These are phyloP conservation scores for Cyclura pinguis DNA, from an alignment of 2,797 vertebrate species.

Conservation along the genomic window DNA sequence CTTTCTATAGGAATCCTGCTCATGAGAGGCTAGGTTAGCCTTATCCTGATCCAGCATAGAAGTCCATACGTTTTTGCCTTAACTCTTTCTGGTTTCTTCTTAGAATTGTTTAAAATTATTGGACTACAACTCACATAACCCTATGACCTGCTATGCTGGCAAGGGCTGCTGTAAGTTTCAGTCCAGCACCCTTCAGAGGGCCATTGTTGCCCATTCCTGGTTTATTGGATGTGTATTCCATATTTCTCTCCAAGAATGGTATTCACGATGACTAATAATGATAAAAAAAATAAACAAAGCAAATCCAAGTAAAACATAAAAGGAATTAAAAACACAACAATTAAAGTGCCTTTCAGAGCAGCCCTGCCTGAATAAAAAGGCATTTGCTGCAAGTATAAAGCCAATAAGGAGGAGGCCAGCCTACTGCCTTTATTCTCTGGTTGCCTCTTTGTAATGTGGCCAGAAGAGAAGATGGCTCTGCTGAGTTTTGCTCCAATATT, in stretches of 20 bases:
- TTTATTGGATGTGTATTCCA: not conserved
- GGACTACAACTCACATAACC: not conserved
- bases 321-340: not conserved
- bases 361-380: not conserved
- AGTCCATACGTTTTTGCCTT: not conserved
- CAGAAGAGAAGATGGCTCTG: not conserved
- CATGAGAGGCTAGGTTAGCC: not conserved
- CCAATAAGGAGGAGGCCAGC: not conserved
- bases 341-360: not conserved
- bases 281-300: not conserved
- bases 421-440: not conserved
- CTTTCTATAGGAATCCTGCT: not conserved
- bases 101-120: not conserved
- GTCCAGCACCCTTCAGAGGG: not conserved
- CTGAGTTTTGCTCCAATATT: not conserved
- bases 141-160: not conserved
- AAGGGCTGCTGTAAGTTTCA: not conserved
- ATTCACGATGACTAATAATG: not conserved
- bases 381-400: not conserved
- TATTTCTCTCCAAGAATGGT: not conserved
- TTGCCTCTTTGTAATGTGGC: not conserved
- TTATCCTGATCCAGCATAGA: not conserved
- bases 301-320: not conserved
- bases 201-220: not conserved
- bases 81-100: not conserved